Evolutionary conservation across 2,113 vertebrate species (phyloP).

Genomic region (Anoura caudifer): DNA sequence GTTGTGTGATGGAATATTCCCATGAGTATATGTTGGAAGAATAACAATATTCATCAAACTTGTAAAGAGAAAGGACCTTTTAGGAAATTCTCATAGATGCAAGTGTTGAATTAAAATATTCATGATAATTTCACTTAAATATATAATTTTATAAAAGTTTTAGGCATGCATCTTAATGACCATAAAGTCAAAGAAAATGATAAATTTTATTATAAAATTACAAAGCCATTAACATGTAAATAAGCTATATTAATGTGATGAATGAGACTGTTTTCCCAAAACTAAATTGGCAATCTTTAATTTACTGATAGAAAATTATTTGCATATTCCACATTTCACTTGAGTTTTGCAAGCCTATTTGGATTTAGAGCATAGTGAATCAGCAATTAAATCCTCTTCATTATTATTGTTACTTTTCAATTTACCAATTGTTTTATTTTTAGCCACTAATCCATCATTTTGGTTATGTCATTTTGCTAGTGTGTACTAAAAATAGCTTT

Average conservation of each 20-base stretch:
- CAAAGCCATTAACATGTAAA: conserved; percentile 44
- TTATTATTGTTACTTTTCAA: background rate
- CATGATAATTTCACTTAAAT: conserved; percentile 40
- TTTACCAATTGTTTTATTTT: conserved; percentile 1
- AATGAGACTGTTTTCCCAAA: conserved; percentile 15
- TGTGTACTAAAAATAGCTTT: background rate
- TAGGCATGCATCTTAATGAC: background rate
- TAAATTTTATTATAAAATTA: conserved; percentile 25
- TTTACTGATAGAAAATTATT: conserved; percentile 3
- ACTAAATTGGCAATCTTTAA: conserved; percentile 6
- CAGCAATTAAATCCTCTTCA: background rate
- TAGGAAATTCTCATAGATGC: background rate
- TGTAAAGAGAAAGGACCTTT: background rate
- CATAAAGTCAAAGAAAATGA: conserved; percentile 31
- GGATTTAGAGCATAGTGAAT: background rate
- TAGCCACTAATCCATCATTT: background rate
- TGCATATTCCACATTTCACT: background rate
- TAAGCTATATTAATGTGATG: background rate
- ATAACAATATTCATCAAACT: conserved; percentile 15
- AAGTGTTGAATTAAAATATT: conserved; percentile 1
- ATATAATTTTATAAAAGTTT: background rate
- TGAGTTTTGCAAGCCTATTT: background rate
- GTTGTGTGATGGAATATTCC: conserved; percentile 4
- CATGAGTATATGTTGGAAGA: background rate
- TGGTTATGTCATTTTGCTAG: background rate